Base-by-base conservation (phyloP, 1,140 invertebrate species). In the Diploscapter pachys region DNA sequence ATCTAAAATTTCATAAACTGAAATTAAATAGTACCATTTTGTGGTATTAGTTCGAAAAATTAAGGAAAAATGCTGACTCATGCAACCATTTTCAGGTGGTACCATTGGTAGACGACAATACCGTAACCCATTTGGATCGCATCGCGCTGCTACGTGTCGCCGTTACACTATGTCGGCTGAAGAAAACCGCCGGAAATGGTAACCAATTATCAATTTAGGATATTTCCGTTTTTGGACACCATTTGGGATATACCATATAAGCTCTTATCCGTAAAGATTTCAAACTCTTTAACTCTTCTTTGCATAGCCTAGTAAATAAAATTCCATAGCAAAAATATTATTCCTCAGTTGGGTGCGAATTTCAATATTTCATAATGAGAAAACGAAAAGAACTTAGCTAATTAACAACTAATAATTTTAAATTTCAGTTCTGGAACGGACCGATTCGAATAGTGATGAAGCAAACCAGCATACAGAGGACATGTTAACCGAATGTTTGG, bases 121-220 rank as follows among this genome's bases (percentile, higher is more conserved):
- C 82, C n/a, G 81, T 81, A 48, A 84, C 81, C 54, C 82, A 83
- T 63, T 78, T 83, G 8, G 82, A 83, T 64, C 75, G 82, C 31
- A 83, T 83, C 51, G 82, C 82, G 4, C 76, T 84, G 53, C 73
- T 83, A 4, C 81, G 82, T 3, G 81, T 83, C 5, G 83, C 83
- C n/a, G 75, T 83, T 8, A 83, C 82, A 11, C 55, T 83, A 56
- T 83, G 82, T 63, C 61, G 82, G 74, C 73, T 83, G 67, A 62
- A 82, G 31, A 73, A 76, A 55, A 72, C 78, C 63, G 82, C 78
- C 48, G 77, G 66, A 50, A 83, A 72, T 78, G 78, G 81, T 83
- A 78, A 68, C 3, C 5, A 31, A 71, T 9, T 66, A 13, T 49
- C 50, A 31, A 66, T 72, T 13, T 31, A 65, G 53, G 51, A 6